phyloP scores from a whole-genome alignment of 2,888 invertebrate genomes.

The Zygogramma bicolorata region DNA sequence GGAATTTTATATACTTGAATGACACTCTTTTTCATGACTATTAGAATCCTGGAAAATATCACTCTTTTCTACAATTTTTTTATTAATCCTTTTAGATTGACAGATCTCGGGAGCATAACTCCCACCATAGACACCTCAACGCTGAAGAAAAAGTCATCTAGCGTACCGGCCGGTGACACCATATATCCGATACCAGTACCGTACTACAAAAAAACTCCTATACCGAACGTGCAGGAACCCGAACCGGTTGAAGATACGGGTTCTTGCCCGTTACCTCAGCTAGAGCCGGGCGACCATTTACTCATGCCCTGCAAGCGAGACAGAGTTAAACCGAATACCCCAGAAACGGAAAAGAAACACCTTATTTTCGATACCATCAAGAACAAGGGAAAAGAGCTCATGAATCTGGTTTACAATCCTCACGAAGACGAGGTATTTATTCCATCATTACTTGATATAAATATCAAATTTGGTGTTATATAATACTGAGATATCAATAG shows the following conservation, averaged over 20 bases:
- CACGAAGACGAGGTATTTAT: constrained; percentile 64
- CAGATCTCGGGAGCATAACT: constrained; percentile 80
- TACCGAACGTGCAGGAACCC: constrained; percentile 56
- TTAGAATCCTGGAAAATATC: no score
- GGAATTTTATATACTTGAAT: no score
- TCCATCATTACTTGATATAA: no score
- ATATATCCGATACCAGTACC: constrained; percentile 63
- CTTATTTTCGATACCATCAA: constrained; percentile 70
- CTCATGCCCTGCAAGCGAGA: constrained; percentile 65
- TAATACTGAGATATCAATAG: no score
- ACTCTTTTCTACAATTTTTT: no score
- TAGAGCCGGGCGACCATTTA: constrained; percentile 77
- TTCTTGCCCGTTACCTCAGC: constrained; percentile 66
- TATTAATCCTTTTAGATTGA: constrained; percentile 72
- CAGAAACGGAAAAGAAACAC: constrained; percentile 68
- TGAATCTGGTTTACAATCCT: constrained; percentile 67
- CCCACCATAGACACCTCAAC: constrained; percentile 66
- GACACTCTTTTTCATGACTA: no score
- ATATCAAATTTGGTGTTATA: no score
- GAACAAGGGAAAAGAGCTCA: constrained; percentile 71
- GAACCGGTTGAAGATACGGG: constrained; percentile 55
- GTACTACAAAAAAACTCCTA: constrained; percentile 55
- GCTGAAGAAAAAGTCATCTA: constrained; percentile 72
- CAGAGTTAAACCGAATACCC: constrained; percentile 36
- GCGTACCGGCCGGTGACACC: constrained; percentile 67